A percentile compares a stretch with the other conserved stretches of the same genome.
Evolutionary conservation across 2,797 vertebrate genomes (phyloP).

Genomic region (Myiotriccus ornatus): DNA sequence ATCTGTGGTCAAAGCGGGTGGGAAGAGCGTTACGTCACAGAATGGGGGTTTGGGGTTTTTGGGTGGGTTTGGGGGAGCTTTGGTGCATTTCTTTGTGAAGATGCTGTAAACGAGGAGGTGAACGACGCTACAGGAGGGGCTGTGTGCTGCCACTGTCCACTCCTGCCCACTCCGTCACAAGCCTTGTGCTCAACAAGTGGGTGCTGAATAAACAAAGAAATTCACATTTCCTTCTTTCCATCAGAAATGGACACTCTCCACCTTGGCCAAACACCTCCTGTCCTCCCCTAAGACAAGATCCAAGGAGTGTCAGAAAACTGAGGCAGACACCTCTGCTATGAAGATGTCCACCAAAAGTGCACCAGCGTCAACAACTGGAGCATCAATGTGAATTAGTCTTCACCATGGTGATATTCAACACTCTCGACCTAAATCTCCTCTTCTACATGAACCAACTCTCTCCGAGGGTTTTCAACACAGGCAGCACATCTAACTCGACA

Average conservation of each 20-base stretch:
- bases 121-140: not conserved
- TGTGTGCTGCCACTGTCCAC: fast-evolving
- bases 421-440: not conserved
- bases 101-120: not conserved
- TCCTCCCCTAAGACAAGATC: not conserved
- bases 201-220: not conserved
- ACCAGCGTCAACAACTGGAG: not conserved
- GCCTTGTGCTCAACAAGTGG: fast-evolving
- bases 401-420: not conserved
- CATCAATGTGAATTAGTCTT: not conserved
- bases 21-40: conserved; percentile 33
- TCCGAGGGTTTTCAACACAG: fast-evolving
- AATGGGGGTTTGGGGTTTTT: fast-evolving
- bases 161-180: not conserved
- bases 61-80: not conserved
- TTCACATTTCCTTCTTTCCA: fast-evolving
- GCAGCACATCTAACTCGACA: not conserved
- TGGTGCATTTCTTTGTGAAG: not conserved
- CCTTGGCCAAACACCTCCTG: not conserved
- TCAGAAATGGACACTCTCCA: not conserved
- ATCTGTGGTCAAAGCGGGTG: conserved; percentile 82
- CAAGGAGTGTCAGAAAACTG: not conserved
- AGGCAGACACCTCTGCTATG: not conserved
- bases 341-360: not conserved
- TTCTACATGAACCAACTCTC: not conserved